Evolutionary conservation across 2,113 vertebrate species (phyloP).

Genomic region (Antechinus flavipes): DNA sequence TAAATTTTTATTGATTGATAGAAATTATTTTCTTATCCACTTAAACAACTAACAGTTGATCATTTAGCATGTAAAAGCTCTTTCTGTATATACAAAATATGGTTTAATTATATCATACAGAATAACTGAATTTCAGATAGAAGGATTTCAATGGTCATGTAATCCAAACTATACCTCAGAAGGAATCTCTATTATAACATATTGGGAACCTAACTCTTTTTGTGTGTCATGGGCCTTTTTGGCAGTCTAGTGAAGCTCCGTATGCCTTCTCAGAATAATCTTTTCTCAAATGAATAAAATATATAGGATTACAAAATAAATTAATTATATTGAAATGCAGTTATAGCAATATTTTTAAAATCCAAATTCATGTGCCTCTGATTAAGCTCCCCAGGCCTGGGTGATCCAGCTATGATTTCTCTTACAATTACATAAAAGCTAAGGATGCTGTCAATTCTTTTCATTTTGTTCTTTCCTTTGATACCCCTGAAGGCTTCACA

Average conservation of each 20-base stretch:
- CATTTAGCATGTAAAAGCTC: neutral
- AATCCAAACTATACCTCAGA: neutral
- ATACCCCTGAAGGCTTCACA: neutral
- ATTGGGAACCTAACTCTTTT: neutral
- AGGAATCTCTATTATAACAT: neutral
- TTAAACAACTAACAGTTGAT: neutral
- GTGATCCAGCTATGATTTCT: neutral
- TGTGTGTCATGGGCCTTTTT: neutral
- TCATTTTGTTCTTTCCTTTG: neutral
- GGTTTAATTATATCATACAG: neutral
- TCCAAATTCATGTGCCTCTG: neutral
- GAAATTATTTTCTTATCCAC: neutral
- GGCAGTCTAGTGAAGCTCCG: neutral
- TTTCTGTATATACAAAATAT: neutral
- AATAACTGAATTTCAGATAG: neutral
- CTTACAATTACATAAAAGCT: neutral
- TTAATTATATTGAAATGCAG: neutral
- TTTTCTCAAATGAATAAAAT: neutral
- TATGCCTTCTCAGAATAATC: neutral
- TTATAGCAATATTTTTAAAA: neutral
- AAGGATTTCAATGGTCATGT: neutral
- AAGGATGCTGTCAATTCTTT: constrained; percentile 23
- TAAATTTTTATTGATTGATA: neutral
- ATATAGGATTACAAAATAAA: neutral
- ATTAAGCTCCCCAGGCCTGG: neutral